Evolutionary conservation across 2,797 vertebrate genomes (phyloP).

Genomic region (Sebastes cheni): DNA sequence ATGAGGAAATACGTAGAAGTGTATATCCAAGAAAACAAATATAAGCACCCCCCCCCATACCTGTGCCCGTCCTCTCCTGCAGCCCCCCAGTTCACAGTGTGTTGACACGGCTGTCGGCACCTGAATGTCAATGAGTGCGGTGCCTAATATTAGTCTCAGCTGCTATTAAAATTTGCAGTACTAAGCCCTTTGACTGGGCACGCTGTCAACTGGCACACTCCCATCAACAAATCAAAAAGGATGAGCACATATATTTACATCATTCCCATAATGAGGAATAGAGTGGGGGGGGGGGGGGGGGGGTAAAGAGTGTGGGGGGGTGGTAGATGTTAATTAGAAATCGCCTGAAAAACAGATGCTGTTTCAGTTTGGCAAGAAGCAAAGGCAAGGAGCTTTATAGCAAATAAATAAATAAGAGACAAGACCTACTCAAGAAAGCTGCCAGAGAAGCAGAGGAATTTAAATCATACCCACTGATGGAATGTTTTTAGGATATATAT

Average conservation of each 20-base stretch:
- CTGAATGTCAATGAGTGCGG: slow-evolving; percentile 53
- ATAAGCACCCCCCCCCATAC: not conserved
- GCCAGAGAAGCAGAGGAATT: slow-evolving; percentile 71
- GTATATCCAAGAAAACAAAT: slow-evolving; percentile 12
- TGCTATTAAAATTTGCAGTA: slow-evolving; percentile 59
- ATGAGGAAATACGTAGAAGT: slow-evolving; percentile 22
- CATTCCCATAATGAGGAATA: slow-evolving; percentile 58
- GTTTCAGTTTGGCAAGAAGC: slow-evolving; percentile 79
- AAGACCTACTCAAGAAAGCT: slow-evolving; percentile 72
- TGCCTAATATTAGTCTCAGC: slow-evolving; percentile 68
- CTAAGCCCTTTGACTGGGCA: slow-evolving; percentile 77
- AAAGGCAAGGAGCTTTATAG: slow-evolving; percentile 76
- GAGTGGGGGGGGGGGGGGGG: slow-evolving; percentile 31
- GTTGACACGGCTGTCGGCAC: slow-evolving; percentile 42
- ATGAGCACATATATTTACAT: slow-evolving; percentile 82
- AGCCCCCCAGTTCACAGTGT: slow-evolving; percentile 29
- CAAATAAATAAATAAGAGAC: slow-evolving; percentile 67
- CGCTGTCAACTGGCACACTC: slow-evolving; percentile 79
- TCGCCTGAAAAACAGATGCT: slow-evolving; percentile 78
- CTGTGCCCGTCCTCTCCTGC: not conserved
- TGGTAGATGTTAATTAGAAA: slow-evolving; percentile 79
- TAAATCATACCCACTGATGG: slow-evolving; percentile 80
- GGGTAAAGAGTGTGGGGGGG: slow-evolving; percentile 17
- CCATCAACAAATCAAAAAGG: slow-evolving; percentile 80
- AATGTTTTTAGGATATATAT: slow-evolving; percentile 76